A percentile compares a stretch with the other conserved stretches of the same genome.
Evolutionary conservation across 1,140 invertebrate genomes (phyloP).

Genomic region (Mercenaria mercenaria): DNA sequence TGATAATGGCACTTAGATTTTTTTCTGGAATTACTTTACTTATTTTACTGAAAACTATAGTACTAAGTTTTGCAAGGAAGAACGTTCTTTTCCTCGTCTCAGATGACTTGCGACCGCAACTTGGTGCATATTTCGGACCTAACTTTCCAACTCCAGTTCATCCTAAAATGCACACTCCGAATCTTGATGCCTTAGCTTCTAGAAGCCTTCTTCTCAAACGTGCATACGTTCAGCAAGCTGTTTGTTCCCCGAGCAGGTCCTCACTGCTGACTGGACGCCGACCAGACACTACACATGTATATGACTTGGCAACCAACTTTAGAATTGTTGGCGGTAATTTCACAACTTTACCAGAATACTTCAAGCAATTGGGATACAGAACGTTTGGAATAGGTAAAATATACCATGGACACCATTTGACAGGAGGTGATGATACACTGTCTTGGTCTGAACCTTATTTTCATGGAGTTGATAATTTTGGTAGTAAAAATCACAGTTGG

Average conservation of each 20-base stretch:
- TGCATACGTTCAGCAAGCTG: slow-evolving; percentile 90
- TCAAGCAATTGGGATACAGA: slow-evolving; percentile 92
- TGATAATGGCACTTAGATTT: neutral
- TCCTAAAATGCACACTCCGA: slow-evolving; percentile 77
- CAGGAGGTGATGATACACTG: slow-evolving; percentile 56
- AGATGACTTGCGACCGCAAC: slow-evolving; percentile 91
- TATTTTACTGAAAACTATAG: neutral
- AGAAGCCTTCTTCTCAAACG: slow-evolving; percentile 18
- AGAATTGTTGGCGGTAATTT: slow-evolving; percentile 91
- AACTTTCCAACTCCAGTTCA: slow-evolving; percentile 32
- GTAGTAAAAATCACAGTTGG: neutral
- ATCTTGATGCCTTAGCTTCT: slow-evolving; percentile 24
- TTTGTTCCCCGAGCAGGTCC: slow-evolving; percentile 94
- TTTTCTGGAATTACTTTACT: neutral
- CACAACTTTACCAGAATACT: slow-evolving; percentile 93
- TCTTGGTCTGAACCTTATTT: slow-evolving; percentile 66
- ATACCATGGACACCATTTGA: slow-evolving; percentile 89
- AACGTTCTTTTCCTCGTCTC: slow-evolving; percentile 92
- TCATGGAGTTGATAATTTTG: slow-evolving; percentile 3
- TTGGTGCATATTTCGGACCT: slow-evolving; percentile 88
- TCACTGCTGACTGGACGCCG: slow-evolving; percentile 93
- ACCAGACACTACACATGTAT: slow-evolving; percentile 92
- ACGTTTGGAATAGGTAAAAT: slow-evolving; percentile 93
- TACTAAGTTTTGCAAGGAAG: neutral
- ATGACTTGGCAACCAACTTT: slow-evolving; percentile 91